Base-by-base conservation (phyloP, 2,797 vertebrate species). In the Aselliscus stoliczkanus region DNA sequence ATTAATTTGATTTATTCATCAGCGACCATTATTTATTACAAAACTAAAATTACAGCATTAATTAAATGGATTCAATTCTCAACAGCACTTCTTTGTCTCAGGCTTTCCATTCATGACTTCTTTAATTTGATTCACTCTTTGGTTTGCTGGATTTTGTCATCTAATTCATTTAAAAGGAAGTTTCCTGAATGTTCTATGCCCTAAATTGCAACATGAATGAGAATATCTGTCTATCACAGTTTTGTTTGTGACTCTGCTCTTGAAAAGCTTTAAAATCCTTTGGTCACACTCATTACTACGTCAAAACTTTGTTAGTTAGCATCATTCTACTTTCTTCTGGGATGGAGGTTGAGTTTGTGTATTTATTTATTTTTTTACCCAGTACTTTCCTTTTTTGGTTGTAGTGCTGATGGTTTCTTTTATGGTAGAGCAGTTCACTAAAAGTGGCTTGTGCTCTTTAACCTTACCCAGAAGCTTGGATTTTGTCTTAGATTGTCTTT, bases 61-160 rank as follows among this genome's bases (percentile, higher is more conserved):
- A 62, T 67, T 67, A 52, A 75, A 34, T 60, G 17, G 7, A 27
- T 77, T 95, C n/a, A 34, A 11, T 67, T 92, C 25, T 95, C 54
- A 87, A 64, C 5, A 89, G 31, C 34, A 62, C 42, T 37, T 31
- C 47, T 73, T 81, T 88, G 15, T 65, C 34, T 93, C 25, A 69
- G 64, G 23, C n/a, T 89, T 21, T 73, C 9, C 37, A 69, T 65
- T 92, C 65, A 39, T 84, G 42, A 58, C 47, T 94, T 81, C 37
- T 79, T 54, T 58, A 64, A 83, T 91, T 86, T 64, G 50, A 85
- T 70, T 95, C 39, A 77, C 27, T 65, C 62, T 81, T 95, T 77
- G 52, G 4, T 58, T 96, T 44, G 72, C 70, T 84, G 50, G 7
- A 93, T 91, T 82, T 88, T 94, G 54, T 93, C 54, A 25, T 42